A percentile compares a stretch with the other conserved stretches of the same genome.
Evolutionary conservation across 2,888 invertebrate genomes (phyloP).

Genomic region (Drosophila recens): DNA sequence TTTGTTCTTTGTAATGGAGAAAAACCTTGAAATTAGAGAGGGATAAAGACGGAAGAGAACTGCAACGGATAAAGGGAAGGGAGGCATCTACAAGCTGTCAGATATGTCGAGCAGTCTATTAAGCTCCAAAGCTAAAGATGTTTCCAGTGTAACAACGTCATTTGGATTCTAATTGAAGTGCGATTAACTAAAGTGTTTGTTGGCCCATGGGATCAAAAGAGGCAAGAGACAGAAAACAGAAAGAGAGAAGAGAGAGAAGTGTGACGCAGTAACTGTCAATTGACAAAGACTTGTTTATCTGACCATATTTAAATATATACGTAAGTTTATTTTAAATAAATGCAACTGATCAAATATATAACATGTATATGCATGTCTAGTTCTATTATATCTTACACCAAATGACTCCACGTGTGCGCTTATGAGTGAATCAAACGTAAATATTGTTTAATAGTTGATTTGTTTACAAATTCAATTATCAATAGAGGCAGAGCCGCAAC

Average conservation of each 20-base stretch:
- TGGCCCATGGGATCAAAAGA: not conserved
- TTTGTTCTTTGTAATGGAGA: conserved; percentile 15
- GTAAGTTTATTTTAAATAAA: not conserved
- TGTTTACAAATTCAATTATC: conserved; percentile 60
- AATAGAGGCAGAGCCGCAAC: conserved; percentile 15
- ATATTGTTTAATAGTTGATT: conserved; percentile 57
- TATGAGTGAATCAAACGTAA: conserved; percentile 42
- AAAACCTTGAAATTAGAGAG: conserved; percentile 30
- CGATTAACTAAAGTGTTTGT: conserved; percentile 26
- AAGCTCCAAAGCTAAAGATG: conserved; percentile 31
- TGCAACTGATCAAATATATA: not conserved
- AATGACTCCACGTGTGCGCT: conserved; percentile 15
- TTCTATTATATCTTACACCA: not conserved
- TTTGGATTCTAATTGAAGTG: conserved; percentile 23
- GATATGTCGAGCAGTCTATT: conserved; percentile 43
- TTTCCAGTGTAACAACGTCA: conserved; percentile 34
- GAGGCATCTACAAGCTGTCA: conserved; percentile 24
- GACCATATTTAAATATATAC: not conserved
- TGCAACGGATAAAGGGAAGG: not conserved
- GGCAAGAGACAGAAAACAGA: not conserved
- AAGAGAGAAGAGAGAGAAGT: not conserved
- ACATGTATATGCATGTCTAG: not conserved
- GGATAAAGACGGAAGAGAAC: not conserved
- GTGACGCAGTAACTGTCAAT: not conserved
- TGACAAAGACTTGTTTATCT: conserved; percentile 6